Base-by-base conservation (phyloP, 2,113 vertebrate genomes). In the Lepidiolamprologus cunningtoni region DNA sequence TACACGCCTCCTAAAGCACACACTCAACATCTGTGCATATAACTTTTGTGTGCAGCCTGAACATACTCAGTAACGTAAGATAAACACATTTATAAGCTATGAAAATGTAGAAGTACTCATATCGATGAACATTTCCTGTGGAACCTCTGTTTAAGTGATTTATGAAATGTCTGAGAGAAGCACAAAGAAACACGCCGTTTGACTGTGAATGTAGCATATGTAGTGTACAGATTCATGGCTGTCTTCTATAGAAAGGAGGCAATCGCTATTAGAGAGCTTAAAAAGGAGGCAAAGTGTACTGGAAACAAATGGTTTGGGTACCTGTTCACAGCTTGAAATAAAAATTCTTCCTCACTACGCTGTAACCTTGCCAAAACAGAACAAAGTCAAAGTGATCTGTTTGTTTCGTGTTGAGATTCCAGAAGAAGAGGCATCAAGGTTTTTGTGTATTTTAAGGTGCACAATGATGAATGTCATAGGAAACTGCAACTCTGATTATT, bases 121-220 rank as follows among this genome's bases (percentile, higher is more conserved):
- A 23, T 33, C 12, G 33, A 94, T 92, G 94, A 88, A 89, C 88
- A 95, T 76, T 61, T 92, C 81, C 92, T 97, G 95, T 31, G 42
- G 16, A 47, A 19, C 42, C 71, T 19, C 71, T 31, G 23, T 76
- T 50, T 76, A 50, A 31, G 42, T 78, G 26, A 78, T 50, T 19
- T 3, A 50, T n/a, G 16, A 78, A 0, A 50, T 78, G 23, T 12
- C 42, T 31, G 9, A 17, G 23, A 31, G 9, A 78, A 31, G 16
- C 23, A 19, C 42, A 78, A 78, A 78, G 71, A 31, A 78, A 19
- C 71, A 31, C 0, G 4, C 6, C 1, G 6, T 50, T 50, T 78
- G 42, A 78, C 23, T 78, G 71, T 73, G 71, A 76, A 47, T 76
- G 40, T 55, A 28, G 42, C 26, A 31, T 31, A 47, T 31, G 42